Percentiles rank a stretch among this genome's conserved stretches.
phyloP scores from a whole-genome alignment of 2,113 vertebrate genomes.

The Butorides virescens region DNA sequence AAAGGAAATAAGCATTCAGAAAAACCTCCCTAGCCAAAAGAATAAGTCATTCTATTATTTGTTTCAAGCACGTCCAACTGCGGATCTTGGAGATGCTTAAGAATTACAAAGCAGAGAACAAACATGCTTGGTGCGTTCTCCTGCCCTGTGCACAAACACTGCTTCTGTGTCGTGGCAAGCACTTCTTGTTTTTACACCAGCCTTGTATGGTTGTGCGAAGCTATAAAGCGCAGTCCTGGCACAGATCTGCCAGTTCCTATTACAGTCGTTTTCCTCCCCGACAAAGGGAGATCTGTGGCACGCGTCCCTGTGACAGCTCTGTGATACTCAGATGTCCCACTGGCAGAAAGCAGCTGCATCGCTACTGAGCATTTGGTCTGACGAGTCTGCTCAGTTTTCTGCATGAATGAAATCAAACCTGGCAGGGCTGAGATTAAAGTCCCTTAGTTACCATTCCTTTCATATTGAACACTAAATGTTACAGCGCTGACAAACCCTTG shows the following conservation, averaged over 20 bases:
- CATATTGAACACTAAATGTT: not conserved
- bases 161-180: not conserved
- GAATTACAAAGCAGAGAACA: not conserved
- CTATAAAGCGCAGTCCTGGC: not conserved
- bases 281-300: not conserved
- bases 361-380: not conserved
- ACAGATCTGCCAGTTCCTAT: slow-evolving; percentile 19
- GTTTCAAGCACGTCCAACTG: not conserved
- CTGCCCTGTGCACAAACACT: not conserved
- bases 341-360: slow-evolving; percentile 22
- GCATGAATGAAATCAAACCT: not conserved
- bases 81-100: not conserved
- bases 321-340: not conserved
- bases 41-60: not conserved
- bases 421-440: not conserved
- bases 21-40: not conserved
- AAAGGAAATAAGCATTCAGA: not conserved
- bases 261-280: rapidly evolving
- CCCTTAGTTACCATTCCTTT: not conserved
- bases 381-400: not conserved
- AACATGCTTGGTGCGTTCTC: not conserved
- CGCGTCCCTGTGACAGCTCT: not conserved
- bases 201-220: not conserved
- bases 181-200: not conserved
- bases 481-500: not conserved